A percentile compares a stretch with the other conserved stretches of the same genome.
Conservation (phyloP, 2,888 invertebrate species). For the Rutpela maculata region DNA sequence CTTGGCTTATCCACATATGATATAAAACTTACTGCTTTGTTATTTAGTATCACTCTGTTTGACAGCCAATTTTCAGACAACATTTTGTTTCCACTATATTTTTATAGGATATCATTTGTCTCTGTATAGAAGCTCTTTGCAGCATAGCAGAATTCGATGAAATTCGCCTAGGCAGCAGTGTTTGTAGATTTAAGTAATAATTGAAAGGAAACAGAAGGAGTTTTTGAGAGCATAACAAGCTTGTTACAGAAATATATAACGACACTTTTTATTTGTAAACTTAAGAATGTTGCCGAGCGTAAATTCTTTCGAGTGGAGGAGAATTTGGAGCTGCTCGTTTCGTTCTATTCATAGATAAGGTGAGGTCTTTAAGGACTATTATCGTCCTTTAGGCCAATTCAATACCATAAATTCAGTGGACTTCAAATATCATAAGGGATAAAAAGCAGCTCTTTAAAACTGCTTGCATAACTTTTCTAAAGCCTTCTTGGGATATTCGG, state of each 20-base stretch:
- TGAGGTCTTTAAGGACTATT: slow-evolving; percentile 49
- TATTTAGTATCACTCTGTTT: slow-evolving; percentile 29
- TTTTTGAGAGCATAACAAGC: slow-evolving; percentile 40
- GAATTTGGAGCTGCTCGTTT: slow-evolving; percentile 48
- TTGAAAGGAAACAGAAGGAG: slow-evolving; percentile 34
- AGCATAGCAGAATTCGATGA: slow-evolving; percentile 4
- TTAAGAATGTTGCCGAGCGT: slow-evolving; percentile 46
- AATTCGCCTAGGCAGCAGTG: slow-evolving; percentile 22
- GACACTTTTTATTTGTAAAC: slow-evolving; percentile 40
- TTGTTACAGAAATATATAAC: slow-evolving; percentile 44
- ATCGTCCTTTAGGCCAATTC: slow-evolving; percentile 48
- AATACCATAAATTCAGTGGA: slow-evolving; percentile 49
- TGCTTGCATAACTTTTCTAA: slow-evolving; percentile 46
- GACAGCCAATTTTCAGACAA: slow-evolving; percentile 42
- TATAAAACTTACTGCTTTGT: slow-evolving; percentile 13
- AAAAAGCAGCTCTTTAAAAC: slow-evolving; percentile 43
- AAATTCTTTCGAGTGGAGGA: slow-evolving; percentile 44
- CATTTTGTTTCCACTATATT: slow-evolving; percentile 41
- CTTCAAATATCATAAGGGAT: slow-evolving; percentile 44
- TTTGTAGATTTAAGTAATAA: slow-evolving; percentile 44
- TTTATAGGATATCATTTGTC: slow-evolving; percentile 44
- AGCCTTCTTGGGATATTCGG: slow-evolving; percentile 29
- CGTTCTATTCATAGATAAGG: slow-evolving; percentile 52
- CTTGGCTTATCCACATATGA: neutral
- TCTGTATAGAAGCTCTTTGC: slow-evolving; percentile 24